Conservation (phyloP, 2,797 vertebrate genomes). For the Gadopsis marmoratus region DNA sequence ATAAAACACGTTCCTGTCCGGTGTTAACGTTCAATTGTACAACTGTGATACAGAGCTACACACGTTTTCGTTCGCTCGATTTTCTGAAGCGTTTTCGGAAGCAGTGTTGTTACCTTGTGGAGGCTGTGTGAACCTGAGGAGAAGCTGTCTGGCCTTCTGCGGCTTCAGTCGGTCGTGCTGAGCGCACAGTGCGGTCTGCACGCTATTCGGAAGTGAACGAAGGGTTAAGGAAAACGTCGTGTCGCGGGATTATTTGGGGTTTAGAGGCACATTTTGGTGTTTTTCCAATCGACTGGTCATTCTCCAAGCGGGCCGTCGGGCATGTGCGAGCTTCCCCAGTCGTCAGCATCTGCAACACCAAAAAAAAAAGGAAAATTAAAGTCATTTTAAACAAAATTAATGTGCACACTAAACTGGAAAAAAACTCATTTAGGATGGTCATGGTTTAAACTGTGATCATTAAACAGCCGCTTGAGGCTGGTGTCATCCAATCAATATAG, state of each 20-base stretch:
- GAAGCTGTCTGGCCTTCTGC: constrained; percentile 36
- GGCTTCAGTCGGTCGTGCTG: constrained; percentile 7
- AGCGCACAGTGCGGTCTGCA: constrained; percentile 3
- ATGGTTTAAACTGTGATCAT: constrained; percentile 8
- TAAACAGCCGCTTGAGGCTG: not conserved
- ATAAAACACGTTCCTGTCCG: not conserved
- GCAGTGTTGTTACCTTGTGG: constrained; percentile 20
- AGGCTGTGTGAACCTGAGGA: not conserved
- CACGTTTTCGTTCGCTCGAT: constrained; percentile 16
- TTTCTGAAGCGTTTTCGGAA: not conserved
- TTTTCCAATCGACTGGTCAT: constrained; percentile 65
- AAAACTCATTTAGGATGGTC: constrained; percentile 5
- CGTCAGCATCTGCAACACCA: constrained; percentile 55
- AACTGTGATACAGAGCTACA: not conserved
- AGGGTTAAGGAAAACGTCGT: constrained; percentile 29
- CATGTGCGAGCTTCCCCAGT: constrained; percentile 27
- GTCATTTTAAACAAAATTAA: constrained; percentile 1
- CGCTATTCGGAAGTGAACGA: constrained; percentile 45
- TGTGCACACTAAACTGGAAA: constrained; percentile 9
- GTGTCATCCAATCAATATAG: not conserved
- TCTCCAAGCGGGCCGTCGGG: constrained; percentile 67
- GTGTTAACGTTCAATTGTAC: no score
- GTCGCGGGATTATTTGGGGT: constrained; percentile 56
- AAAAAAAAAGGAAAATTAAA: not conserved
- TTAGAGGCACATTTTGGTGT: constrained; percentile 43